Evolutionary conservation across 2,113 vertebrate genomes (phyloP).

Genomic region (Oreotragus oreotragus): DNA sequence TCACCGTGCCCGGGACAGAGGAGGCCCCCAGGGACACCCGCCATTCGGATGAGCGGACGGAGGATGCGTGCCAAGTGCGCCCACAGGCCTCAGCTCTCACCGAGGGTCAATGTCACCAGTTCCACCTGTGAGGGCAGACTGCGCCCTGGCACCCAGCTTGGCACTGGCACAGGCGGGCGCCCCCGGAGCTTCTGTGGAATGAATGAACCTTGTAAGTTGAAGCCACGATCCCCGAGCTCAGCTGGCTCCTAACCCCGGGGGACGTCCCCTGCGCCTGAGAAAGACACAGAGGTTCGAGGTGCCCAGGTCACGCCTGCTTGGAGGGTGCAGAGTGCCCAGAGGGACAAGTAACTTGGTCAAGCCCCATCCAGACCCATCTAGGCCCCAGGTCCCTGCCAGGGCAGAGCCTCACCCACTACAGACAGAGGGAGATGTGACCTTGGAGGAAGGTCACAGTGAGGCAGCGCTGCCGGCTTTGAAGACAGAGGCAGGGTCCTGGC

Average conservation of each 20-base stretch:
- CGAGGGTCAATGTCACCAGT: rapidly evolving
- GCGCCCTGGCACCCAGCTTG: rapidly evolving
- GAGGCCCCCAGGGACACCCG: no score
- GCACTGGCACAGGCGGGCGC: rapidly evolving
- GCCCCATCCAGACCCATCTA: background rate
- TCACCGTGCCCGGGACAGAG: rapidly evolving
- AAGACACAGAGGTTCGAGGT: background rate
- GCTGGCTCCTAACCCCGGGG: rapidly evolving
- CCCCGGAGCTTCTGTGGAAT: rapidly evolving
- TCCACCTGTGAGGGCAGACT: rapidly evolving
- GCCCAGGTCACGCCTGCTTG: background rate
- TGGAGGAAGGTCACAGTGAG: rapidly evolving
- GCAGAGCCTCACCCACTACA: background rate
- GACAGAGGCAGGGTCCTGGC: background rate
- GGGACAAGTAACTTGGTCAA: background rate
- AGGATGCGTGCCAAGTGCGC: rapidly evolving
- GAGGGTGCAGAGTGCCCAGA: background rate
- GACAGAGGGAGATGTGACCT: no score
- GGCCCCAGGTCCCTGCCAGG: background rate
- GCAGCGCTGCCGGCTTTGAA: no score
- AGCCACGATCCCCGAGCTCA: rapidly evolving
- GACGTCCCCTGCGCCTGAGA: rapidly evolving
- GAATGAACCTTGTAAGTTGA: rapidly evolving
- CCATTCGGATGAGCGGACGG: rapidly evolving
- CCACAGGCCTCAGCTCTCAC: background rate